Conservation (phyloP, 1,140 invertebrate genomes). For the Magallana gigas region DNA sequence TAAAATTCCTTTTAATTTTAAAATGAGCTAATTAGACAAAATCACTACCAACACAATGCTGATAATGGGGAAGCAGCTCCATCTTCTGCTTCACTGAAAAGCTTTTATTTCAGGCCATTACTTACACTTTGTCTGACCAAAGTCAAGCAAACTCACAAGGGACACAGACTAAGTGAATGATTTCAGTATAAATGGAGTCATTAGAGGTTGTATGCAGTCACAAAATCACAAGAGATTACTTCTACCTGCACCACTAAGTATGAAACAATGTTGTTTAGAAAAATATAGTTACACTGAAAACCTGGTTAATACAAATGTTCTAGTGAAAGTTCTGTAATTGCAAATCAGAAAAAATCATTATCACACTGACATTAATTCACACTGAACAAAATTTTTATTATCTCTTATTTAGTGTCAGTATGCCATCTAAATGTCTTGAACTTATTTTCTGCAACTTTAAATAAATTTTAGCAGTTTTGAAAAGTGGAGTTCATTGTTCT, state of each 20-base stretch:
- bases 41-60: conserved; percentile 23
- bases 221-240: conserved; percentile 12
- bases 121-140: conserved; percentile 37
- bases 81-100: not conserved
- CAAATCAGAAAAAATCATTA: not conserved
- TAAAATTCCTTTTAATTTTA: not conserved
- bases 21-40: conserved; percentile 22
- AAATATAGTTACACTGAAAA: not conserved
- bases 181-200: conserved; percentile 15
- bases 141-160: conserved; percentile 24
- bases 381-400: too few relatives aligned
- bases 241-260: not conserved
- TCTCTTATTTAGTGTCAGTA: too few relatives aligned
- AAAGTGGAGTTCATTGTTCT: too few relatives aligned
- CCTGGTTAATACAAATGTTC: not conserved
- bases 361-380: too few relatives aligned
- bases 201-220: conserved; percentile 16
- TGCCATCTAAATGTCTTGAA: too few relatives aligned
- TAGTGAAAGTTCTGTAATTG: conserved; percentile 11
- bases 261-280: conserved; percentile 34
- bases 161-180: conserved; percentile 13
- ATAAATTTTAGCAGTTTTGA: too few relatives aligned
- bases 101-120: conserved; percentile 28
- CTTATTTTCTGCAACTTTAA: too few relatives aligned
- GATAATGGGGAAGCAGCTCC: conserved; percentile 4